Conservation (phyloP, 2,888 invertebrate species). For the Cheilosia impressa region DNA sequence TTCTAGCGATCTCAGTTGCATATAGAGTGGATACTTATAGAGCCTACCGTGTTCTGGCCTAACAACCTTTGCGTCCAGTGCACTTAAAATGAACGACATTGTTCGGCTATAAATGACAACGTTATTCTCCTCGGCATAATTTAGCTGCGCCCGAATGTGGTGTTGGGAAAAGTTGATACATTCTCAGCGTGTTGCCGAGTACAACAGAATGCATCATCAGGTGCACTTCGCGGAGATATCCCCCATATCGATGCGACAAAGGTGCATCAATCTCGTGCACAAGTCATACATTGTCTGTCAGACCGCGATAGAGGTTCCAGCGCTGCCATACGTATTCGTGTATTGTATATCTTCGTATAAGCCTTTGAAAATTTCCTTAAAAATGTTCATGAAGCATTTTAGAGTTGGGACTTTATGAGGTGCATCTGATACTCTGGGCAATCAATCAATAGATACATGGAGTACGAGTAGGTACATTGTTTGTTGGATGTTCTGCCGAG, state of each 20-base stretch:
- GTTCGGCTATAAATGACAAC: constrained; percentile 52
- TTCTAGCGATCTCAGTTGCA: constrained; percentile 56
- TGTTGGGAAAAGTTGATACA: constrained; percentile 42
- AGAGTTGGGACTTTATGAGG: not conserved
- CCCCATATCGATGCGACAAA: constrained; percentile 57
- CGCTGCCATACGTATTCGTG: not conserved
- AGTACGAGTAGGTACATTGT: constrained; percentile 16
- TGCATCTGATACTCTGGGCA: constrained; percentile 24
- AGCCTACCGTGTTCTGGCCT: constrained; percentile 27
- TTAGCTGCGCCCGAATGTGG: constrained; percentile 25
- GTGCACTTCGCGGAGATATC: constrained; percentile 44
- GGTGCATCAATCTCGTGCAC: constrained; percentile 67
- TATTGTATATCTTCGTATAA: constrained; percentile 34
- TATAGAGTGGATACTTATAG: constrained; percentile 31
- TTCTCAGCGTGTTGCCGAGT: constrained; percentile 55
- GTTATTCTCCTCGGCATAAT: constrained; percentile 49
- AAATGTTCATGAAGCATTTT: constrained; percentile 35
- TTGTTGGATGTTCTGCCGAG: constrained; percentile 55
- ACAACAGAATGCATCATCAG: constrained; percentile 60
- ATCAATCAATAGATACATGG: constrained; percentile 61
- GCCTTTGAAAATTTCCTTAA: constrained; percentile 37
- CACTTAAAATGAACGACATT: constrained; percentile 63
- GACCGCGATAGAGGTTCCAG: constrained; percentile 36
- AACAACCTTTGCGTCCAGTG: constrained; percentile 50
- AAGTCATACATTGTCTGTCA: constrained; percentile 53